phyloP scores from a whole-genome alignment of 2,113 vertebrate genomes.

The Tursiops truncatus region DNA sequence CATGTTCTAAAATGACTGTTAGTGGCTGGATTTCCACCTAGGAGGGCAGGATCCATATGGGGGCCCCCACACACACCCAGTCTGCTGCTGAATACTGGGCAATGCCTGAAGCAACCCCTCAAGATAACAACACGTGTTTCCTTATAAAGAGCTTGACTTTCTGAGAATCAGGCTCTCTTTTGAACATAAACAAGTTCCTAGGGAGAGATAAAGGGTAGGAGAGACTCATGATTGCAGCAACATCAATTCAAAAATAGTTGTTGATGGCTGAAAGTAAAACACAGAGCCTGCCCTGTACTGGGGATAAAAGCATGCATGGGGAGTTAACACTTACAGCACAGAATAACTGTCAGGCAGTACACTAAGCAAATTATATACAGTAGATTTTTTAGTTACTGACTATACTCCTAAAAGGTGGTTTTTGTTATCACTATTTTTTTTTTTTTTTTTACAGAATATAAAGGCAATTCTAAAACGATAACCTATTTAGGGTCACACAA shows the following conservation, averaged over 20 bases:
- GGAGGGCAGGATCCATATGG: not conserved
- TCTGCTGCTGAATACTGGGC: not conserved
- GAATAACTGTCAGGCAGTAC: rapidly evolving
- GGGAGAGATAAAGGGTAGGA: not conserved
- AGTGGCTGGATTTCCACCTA: not conserved
- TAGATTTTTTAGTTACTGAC: not conserved
- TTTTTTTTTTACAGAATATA: not conserved
- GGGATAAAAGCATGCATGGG: not conserved
- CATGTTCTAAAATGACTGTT: not conserved
- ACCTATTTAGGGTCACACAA: not conserved
- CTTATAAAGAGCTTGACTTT: not conserved
- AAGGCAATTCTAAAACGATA: slow-evolving; percentile 1
- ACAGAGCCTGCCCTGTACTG: not conserved
- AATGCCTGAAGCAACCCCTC: not conserved
- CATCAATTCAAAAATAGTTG: not conserved
- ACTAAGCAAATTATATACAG: not conserved
- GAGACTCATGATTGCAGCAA: not conserved
- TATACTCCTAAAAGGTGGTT: not conserved
- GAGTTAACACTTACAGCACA: too few relatives aligned
- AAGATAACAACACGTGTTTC: not conserved
- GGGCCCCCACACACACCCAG: not conserved
- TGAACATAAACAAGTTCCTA: not conserved
- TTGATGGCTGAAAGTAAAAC: not conserved
- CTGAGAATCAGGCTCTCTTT: not conserved
- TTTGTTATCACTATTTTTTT: not conserved